Evolutionary conservation across 2,888 invertebrate species (phyloP).

Genomic region (Neoascia interrupta): DNA sequence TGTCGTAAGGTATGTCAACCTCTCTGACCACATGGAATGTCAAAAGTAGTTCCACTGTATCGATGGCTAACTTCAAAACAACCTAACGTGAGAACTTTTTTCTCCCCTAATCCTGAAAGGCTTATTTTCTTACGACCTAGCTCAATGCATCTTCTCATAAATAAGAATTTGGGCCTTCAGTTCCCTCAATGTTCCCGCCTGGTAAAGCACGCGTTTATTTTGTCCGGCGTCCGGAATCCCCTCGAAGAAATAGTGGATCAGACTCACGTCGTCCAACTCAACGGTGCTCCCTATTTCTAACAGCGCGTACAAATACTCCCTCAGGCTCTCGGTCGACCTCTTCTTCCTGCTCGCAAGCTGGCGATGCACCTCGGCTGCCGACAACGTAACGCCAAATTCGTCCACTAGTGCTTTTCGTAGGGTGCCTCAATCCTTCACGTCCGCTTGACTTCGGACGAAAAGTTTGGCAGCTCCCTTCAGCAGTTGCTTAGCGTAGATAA

Average conservation of each 20-base stretch:
- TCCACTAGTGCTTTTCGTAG: too few relatives aligned
- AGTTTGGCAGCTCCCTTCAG: too few relatives aligned
- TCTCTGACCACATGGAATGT: conserved; percentile 32
- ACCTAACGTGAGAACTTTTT: conserved; percentile 8
- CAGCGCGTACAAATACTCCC: neutral
- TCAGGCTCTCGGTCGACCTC: neutral
- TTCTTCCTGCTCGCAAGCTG: too few relatives aligned
- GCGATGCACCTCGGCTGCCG: too few relatives aligned
- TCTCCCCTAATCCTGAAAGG: conserved; percentile 3
- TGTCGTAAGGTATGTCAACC: too few relatives aligned
- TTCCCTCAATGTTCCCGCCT: neutral
- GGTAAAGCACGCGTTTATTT: neutral
- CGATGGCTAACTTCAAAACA: neutral
- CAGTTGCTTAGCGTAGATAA: too few relatives aligned
- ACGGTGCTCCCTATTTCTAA: neutral
- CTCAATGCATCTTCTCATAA: conserved; percentile 1
- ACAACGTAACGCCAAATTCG: too few relatives aligned
- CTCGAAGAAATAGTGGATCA: neutral
- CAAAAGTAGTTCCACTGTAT: conserved; percentile 3
- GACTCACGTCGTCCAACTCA: neutral
- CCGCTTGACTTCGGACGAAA: too few relatives aligned
- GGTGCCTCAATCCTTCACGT: too few relatives aligned
- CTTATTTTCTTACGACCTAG: neutral
- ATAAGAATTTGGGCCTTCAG: neutral
- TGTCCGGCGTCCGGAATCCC: neutral